phyloP scores from a whole-genome alignment of 2,888 invertebrate species.

The Pelosia muscerda region DNA sequence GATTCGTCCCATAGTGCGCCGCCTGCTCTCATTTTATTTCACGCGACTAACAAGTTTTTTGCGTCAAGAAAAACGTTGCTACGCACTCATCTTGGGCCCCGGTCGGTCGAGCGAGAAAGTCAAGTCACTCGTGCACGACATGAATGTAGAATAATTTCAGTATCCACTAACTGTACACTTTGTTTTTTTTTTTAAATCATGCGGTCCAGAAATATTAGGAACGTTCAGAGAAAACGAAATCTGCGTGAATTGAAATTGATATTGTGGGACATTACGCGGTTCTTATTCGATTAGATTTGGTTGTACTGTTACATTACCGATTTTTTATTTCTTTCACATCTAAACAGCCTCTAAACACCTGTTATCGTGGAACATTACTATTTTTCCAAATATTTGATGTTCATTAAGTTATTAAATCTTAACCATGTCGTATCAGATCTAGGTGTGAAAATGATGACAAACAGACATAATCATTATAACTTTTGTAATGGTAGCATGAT shows the following conservation, averaged over 20 bases:
- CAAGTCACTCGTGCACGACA: constrained; percentile 59
- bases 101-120: constrained; percentile 66
- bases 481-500: background rate
- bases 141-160: constrained; percentile 58
- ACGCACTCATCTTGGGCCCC: constrained; percentile 60
- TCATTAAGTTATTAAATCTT: background rate
- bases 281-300: constrained; percentile 5
- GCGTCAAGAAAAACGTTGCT: constrained; percentile 62
- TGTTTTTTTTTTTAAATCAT: constrained; percentile 28
- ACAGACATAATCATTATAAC: background rate
- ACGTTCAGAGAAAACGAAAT: constrained; percentile 22
- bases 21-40: constrained; percentile 65
- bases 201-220: constrained; percentile 19
- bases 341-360: background rate
- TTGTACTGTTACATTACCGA: background rate
- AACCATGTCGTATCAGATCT: background rate
- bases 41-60: constrained; percentile 72
- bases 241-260: constrained; percentile 18
- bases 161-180: constrained; percentile 21
- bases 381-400: background rate
- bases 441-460: background rate
- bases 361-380: background rate
- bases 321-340: background rate
- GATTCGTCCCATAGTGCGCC: too few species aligned
- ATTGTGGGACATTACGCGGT: constrained; percentile 10